These are phyloP conservation scores for Ephialtes manifestator DNA, from an alignment of 2,888 invertebrate species.

Conservation along the genomic window DNA sequence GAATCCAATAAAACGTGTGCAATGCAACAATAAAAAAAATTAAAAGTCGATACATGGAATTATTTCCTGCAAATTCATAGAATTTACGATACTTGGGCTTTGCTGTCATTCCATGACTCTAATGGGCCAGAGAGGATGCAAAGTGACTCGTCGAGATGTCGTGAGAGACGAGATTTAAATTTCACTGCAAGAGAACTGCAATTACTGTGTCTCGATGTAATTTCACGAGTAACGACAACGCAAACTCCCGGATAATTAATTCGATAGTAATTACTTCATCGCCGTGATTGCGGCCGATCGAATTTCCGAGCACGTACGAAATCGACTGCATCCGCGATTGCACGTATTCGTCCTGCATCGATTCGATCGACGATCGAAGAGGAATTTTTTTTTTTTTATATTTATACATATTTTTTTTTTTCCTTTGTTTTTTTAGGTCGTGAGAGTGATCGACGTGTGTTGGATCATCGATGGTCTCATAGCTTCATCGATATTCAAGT, in stretches of 20 bases:
- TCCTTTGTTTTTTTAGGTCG: not conserved
- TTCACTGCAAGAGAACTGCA: constrained; percentile 36
- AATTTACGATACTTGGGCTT: not conserved
- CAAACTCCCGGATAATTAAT: constrained; percentile 46
- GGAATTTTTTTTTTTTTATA: constrained; percentile 38
- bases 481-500: constrained; percentile 12
- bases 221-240: constrained; percentile 20
- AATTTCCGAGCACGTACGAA: constrained; percentile 66
- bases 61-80: not conserved
- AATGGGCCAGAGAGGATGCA: not conserved
- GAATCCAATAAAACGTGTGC: not conserved
- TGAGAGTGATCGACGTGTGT: constrained; percentile 47
- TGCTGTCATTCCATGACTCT: constrained; percentile 3
- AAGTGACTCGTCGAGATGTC: constrained; percentile 24
- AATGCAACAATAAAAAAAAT: not conserved
- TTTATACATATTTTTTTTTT: not conserved
- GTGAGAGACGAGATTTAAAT: constrained; percentile 38
- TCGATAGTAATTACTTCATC: constrained; percentile 65
- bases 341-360: constrained; percentile 13
- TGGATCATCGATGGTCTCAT: constrained; percentile 51
- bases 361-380: constrained; percentile 39
- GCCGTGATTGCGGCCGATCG: constrained; percentile 56
- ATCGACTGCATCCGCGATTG: constrained; percentile 49
- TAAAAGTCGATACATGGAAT: not conserved
- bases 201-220: constrained; percentile 23